Conservation (phyloP, 2,113 vertebrate genomes). For the Gallinago paraguaiae region DNA sequence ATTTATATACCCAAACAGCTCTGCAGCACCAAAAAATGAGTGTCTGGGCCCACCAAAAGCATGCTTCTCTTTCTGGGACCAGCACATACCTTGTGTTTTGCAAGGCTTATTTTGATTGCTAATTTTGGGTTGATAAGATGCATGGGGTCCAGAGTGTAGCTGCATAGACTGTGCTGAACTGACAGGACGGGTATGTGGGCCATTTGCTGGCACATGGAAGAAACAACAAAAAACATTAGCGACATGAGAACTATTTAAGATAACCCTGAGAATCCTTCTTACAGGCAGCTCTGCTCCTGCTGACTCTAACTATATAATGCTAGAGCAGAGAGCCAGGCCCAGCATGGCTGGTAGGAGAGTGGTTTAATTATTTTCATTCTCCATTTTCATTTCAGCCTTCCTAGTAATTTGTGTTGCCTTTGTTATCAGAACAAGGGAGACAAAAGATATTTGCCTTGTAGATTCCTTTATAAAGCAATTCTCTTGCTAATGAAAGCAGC, state of each 20-base stretch:
- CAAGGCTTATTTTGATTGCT: not conserved
- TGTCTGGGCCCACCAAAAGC: not conserved
- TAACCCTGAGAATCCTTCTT: constrained; percentile 9
- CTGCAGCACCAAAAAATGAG: not conserved
- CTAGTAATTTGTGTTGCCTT: constrained; percentile 48
- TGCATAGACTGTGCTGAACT: not conserved
- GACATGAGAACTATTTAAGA: constrained; percentile 4
- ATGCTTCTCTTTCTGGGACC: not conserved
- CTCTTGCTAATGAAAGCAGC: not conserved
- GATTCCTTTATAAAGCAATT: not conserved
- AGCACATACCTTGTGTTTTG: not conserved
- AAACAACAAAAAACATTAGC: not conserved
- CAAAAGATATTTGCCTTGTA: constrained; percentile 32
- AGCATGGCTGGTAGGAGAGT: constrained; percentile 20
- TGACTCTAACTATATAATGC: constrained; percentile 54
- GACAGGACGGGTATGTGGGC: not conserved
- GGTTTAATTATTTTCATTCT: constrained; percentile 67
- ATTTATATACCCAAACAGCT: not conserved
- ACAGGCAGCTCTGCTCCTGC: constrained; percentile 49
- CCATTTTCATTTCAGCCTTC: constrained; percentile 54
- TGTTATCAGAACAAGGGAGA: constrained; percentile 41
- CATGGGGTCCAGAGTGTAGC: not conserved
- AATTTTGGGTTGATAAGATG: not conserved
- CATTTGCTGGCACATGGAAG: not conserved
- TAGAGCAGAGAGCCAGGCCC: constrained; percentile 48